phyloP scores from a whole-genome alignment of 2,888 invertebrate species.

The Tethea ocularis region DNA sequence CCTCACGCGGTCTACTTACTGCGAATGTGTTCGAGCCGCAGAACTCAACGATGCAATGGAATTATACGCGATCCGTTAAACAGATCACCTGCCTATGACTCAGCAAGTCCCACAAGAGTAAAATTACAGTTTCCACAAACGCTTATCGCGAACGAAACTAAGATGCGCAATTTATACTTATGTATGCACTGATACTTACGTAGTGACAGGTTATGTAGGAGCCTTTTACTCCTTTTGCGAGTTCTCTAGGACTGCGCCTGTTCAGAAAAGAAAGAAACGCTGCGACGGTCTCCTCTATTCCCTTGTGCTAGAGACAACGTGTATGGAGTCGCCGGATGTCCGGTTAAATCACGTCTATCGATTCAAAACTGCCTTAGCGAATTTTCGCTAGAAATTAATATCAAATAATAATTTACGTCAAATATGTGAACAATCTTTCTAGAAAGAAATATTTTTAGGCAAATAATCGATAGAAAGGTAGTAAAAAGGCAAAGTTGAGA shows the following conservation, averaged over 20 bases:
- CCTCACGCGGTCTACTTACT: slow-evolving; percentile 53
- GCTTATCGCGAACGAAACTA: slow-evolving; percentile 37
- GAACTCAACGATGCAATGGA: slow-evolving; percentile 38
- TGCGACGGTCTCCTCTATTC: slow-evolving; percentile 71
- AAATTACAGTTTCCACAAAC: slow-evolving; percentile 36
- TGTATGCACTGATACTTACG: slow-evolving; percentile 75
- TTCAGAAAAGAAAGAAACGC: slow-evolving; percentile 83
- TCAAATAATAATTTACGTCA: slow-evolving; percentile 20
- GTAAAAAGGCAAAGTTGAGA: slow-evolving; percentile 27
- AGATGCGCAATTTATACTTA: slow-evolving; percentile 48
- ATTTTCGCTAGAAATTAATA: slow-evolving; percentile 29
- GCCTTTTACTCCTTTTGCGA: slow-evolving; percentile 84
- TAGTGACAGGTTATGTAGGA: slow-evolving; percentile 84
- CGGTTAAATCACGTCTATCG: slow-evolving; percentile 57
- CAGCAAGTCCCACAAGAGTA: slow-evolving; percentile 40
- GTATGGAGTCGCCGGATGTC: slow-evolving; percentile 80
- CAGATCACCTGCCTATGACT: slow-evolving; percentile 51
- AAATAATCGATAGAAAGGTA: slow-evolving; percentile 15
- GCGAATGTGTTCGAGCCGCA: slow-evolving; percentile 43
- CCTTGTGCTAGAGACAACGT: slow-evolving; percentile 79
- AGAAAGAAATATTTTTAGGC: slow-evolving; percentile 21
- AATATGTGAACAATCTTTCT: slow-evolving; percentile 29
- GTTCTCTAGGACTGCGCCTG: slow-evolving; percentile 83
- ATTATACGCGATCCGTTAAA: slow-evolving; percentile 38
- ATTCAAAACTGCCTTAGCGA: slow-evolving; percentile 49